Evolutionary conservation across 2,888 invertebrate genomes (phyloP), one percentile per base, ranked within the genome.

Genomic region (Phlogophora meticulosa): DNA sequence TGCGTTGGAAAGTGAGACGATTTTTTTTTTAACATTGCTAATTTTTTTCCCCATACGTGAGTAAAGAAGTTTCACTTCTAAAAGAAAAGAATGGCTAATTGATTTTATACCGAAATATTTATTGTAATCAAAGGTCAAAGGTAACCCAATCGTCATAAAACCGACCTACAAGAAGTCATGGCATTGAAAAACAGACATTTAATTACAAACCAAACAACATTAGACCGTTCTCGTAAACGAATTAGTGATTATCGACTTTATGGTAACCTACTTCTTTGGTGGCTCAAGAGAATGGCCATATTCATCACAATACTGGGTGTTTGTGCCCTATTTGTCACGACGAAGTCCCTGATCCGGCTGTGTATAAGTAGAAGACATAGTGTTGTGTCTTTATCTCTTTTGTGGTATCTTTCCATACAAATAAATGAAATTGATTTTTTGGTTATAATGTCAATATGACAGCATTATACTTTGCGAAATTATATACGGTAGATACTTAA

Each of bases 311-410:
- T 63, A 38, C 20, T 56, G 28, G 42, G 42, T 57, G 63, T 72
- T 76, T 69, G 46, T 53, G 62, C 7, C 60, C 17, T 60, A 67
- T 72, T 80, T 67, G 59, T 68, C 55, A 68, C 56, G 40, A 58
- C 24, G 45, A 66, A 15, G 32, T 38, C 28, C 34, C 32, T 2
- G 22, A 28, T 43, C 36, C 20, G 24, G 24, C 48, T 67, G 61
- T 55, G 64, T 71, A 67, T 63, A 70, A n/a, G n/a, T 61, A 70
- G 9, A 63, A 4, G 20, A n/a, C 2, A 9, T 79, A 78, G 78
- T 53, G 78, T 53, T 40, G 72, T 60, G 2, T 4, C 20, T 13
- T 4, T 22, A 7, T 1, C 0, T 20, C 40, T 20, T 0, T 20
- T 0, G 2, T 45, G 11, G 20, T 48, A 13, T 53, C 17, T n/a